Base-by-base conservation (phyloP, 2,113 vertebrate species). In the Eleginops maclovinus region DNA sequence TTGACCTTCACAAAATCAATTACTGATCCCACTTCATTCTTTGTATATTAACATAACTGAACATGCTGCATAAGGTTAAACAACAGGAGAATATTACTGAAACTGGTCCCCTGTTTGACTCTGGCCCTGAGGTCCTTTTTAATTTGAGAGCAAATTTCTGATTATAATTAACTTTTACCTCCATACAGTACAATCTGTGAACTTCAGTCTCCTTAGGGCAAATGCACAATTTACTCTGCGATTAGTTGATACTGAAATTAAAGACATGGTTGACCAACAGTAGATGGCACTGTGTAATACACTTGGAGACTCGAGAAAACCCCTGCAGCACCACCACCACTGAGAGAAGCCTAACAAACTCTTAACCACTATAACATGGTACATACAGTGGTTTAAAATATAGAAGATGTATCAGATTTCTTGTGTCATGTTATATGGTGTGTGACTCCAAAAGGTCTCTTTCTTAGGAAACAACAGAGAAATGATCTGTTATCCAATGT, bases 201-300 rank as follows among this genome's bases (percentile, higher is more conserved):
- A n/a, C n/a, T n/a, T n/a, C n/a, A n/a, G 54, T 49, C 26, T 53
- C 51, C 71, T 21, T 13, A 0, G 49, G 58, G 62, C 40, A 55
- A 16, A 49, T 59, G 76, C 54, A 79, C 54, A n/a, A 51, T 74
- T 59, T 64, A 62, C 17, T 47, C 64, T 16, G 6, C 14, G 50
- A 24, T 22, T 3, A 28, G 0, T 1, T 47, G 22, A 59, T 56
- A 2, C 46, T 44, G 61, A 53, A 28, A 44, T 0, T 21, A 43
- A 31, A 68, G 49, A 8, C 65, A 17, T 41, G 64, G 40, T 3
- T 28, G 9, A 3, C 0, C 17, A 31, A 69, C 91, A 85, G 53
- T 75, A 93, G 91, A 82, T 84, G 93, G 91, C 75, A 87, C 84
- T 92, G 76, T 91, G 64, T 46, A 74, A 66, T 82, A 47, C 60